phyloP scores from a whole-genome alignment of 2,888 invertebrate genomes.

The Drosophila birchii region DNA sequence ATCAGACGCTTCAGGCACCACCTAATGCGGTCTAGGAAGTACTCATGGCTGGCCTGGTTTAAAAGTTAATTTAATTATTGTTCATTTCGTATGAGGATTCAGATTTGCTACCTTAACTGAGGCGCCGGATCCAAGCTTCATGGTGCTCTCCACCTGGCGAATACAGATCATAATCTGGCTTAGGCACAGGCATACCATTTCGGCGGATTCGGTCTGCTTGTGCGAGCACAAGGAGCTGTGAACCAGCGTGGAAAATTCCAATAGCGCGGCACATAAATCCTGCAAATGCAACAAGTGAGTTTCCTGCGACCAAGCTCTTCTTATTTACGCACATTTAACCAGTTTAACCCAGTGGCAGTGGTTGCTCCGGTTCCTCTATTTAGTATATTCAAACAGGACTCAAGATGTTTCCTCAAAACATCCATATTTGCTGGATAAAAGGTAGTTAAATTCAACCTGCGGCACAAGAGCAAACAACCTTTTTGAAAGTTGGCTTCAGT shows the following conservation, averaged over 20 bases:
- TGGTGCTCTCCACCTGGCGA: conserved; percentile 77
- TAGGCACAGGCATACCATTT: conserved; percentile 79
- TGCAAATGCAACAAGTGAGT: conserved; percentile 42
- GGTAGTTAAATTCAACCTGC: neutral
- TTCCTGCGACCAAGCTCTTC: neutral
- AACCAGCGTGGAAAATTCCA: conserved; percentile 68
- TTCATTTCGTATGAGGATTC: neutral
- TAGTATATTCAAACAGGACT: conserved; percentile 46
- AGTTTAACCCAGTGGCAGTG: conserved; percentile 59
- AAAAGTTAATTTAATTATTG: neutral
- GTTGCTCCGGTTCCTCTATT: conserved; percentile 13
- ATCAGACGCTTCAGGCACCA: conserved; percentile 81
- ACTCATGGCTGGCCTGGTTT: conserved; percentile 76
- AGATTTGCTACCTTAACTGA: conserved; percentile 61
- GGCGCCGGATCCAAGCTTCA: conserved; percentile 65
- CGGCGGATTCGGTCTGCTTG: conserved; percentile 49
- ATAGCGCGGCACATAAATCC: conserved; percentile 82
- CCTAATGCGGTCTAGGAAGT: conserved; percentile 82
- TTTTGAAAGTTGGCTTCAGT: conserved; percentile 35
- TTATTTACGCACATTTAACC: conserved; percentile 74
- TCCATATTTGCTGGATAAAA: conserved; percentile 43
- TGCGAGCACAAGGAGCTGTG: conserved; percentile 67
- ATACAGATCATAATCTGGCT: conserved; percentile 82
- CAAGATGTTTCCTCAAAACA: conserved; percentile 45
- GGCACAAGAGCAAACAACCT: conserved; percentile 27